Evolutionary conservation across 2,113 vertebrate genomes (phyloP).

Genomic region (Mohoua ochrocephala): DNA sequence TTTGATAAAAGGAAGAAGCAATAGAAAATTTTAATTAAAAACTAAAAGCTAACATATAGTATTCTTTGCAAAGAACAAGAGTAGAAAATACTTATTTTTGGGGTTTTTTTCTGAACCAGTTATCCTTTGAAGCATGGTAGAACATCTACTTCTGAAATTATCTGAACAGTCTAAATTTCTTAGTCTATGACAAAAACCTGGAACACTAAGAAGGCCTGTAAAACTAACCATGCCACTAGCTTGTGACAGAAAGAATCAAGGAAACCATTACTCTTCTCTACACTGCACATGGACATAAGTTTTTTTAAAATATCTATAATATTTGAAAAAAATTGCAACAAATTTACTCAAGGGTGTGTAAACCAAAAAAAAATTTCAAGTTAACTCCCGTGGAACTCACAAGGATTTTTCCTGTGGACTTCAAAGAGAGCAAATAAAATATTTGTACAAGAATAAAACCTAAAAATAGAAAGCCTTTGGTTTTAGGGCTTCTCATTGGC

Average conservation of each 20-base stretch:
- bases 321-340: background rate
- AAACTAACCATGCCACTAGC: rapidly evolving
- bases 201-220: background rate
- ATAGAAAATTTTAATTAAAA: background rate
- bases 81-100: background rate
- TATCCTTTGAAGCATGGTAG: background rate
- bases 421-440: background rate
- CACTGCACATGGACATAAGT: rapidly evolving
- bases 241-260: background rate
- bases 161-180: background rate
- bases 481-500: background rate
- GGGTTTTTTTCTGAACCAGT: background rate
- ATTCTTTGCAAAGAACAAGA: background rate
- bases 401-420: background rate
- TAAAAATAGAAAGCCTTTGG: background rate
- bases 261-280: background rate
- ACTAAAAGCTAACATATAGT: background rate
- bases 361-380: background rate
- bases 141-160: background rate
- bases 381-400: rapidly evolving
- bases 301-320: background rate
- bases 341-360: background rate
- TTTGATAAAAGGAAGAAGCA: background rate
- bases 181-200: background rate
- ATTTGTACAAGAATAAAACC: background rate